Conservation (phyloP, 2,797 vertebrate genomes). For the Artibeus lituratus region DNA sequence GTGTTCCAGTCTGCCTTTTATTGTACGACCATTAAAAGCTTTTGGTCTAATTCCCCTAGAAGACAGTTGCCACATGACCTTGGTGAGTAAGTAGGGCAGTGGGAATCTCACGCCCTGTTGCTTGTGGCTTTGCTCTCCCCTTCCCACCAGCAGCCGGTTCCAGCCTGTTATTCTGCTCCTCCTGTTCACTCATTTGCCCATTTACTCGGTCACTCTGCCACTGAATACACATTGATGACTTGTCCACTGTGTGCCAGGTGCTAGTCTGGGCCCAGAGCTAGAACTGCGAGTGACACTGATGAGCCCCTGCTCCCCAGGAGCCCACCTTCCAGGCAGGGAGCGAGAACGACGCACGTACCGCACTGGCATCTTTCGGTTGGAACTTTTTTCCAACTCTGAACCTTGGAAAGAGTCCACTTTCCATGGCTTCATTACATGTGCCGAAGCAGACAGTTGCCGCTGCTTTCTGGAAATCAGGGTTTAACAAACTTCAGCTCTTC, state of each 20-base stretch:
- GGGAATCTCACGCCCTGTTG: background rate
- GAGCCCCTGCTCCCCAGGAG: background rate
- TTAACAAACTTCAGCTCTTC: background rate
- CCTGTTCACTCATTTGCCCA: background rate
- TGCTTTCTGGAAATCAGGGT: background rate
- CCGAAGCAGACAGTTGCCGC: background rate
- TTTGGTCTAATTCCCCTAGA: background rate
- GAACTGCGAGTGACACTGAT: background rate
- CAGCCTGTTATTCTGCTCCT: background rate
- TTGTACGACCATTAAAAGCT: background rate
- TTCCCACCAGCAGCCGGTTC: background rate
- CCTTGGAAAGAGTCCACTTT: constrained; percentile 40
- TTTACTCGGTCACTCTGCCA: background rate
- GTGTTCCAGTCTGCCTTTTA: background rate
- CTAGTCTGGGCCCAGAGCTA: background rate
- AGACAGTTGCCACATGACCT: background rate
- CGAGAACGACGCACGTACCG: background rate
- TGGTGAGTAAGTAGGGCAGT: background rate
- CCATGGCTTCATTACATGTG: background rate
- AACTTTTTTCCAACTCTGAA: constrained; percentile 32
- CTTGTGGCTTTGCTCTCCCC: background rate
- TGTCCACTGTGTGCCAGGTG: background rate
- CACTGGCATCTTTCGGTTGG: background rate
- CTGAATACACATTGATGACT: background rate
- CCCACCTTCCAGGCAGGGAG: background rate